Conservation (phyloP, 92 coral and sea anemone genomes). For the Plumapathes pennacea region DNA sequence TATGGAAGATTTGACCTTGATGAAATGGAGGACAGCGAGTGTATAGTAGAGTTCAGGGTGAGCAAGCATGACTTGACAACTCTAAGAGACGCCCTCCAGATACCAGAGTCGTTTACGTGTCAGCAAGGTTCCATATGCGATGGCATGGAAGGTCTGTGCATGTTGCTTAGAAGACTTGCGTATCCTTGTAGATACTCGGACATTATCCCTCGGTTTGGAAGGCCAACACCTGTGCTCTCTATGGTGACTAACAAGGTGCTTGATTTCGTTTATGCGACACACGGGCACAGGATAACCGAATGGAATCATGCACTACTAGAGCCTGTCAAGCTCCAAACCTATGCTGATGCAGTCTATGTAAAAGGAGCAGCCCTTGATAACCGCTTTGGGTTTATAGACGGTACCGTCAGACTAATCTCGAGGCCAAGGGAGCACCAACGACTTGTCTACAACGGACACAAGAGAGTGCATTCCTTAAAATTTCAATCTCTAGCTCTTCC, state of each 20-base stretch:
- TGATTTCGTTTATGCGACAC: conserved; percentile 9
- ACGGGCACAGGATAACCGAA: conserved; percentile 8
- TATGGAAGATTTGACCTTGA: conserved; percentile 25
- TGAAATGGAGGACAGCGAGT: conserved; percentile 14
- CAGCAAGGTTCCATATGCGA: no score
- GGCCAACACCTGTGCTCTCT: conserved; percentile 34
- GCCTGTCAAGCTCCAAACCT: conserved; percentile 10
- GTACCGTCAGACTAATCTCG: no score
- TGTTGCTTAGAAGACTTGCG: no score
- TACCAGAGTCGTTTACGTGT: conserved; percentile 22
- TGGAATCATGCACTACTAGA: conserved; percentile 17
- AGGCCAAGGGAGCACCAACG: no score
- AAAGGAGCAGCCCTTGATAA: conserved; percentile 27
- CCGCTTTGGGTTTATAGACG: conserved; percentile 3
- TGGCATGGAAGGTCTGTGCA: no score
- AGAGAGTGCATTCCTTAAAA: no score
- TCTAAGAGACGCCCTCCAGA: conserved; percentile 28
- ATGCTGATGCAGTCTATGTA: conserved; percentile 21
- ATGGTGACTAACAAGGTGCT: no score
- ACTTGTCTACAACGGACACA: no score
- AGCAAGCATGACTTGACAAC: conserved; percentile 17
- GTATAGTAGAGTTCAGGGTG: conserved; percentile 17
- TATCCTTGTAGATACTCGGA: no score
- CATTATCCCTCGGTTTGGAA: conserved; percentile 33
- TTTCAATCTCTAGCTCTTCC: no score